phyloP scores from a whole-genome alignment of 2,888 invertebrate species.

The Priocnemis perturbator region DNA sequence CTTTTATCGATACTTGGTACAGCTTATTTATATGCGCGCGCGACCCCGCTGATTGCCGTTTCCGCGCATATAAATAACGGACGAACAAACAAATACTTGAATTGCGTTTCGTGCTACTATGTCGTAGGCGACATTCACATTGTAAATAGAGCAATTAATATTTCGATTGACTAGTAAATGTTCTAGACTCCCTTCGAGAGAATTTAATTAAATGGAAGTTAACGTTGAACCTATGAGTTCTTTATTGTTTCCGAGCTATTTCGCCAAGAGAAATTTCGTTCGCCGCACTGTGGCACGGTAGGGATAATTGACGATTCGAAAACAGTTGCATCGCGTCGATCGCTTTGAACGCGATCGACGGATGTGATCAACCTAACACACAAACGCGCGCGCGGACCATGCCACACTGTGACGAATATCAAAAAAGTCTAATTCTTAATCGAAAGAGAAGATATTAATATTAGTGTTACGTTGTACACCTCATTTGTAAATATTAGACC shows the following conservation, averaged over 20 bases:
- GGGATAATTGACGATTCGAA: conserved; percentile 10
- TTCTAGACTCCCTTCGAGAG: conserved; percentile 63
- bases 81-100: conserved; percentile 5
- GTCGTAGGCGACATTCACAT: conserved; percentile 65
- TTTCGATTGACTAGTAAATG: conserved; percentile 67
- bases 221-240: conserved; percentile 59
- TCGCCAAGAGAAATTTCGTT: conserved; percentile 49
- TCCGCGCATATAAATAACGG: conserved; percentile 9
- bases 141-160: conserved; percentile 71
- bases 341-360: too few species aligned
- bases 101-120: conserved; percentile 57
- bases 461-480: conserved; percentile 72
- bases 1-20: too few species aligned
- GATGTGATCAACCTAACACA: too few species aligned
- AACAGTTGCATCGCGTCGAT: too few species aligned
- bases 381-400: conserved; percentile 38
- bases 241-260: conserved; percentile 65
- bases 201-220: conserved; percentile 54
- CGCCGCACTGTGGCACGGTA: conserved; percentile 58
- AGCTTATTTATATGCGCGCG: conserved; percentile 29
- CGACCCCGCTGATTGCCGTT: conserved; percentile 26
- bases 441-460: conserved; percentile 42
- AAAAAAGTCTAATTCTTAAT: conserved; percentile 35
- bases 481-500: conserved; percentile 75
- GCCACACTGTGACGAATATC: conserved; percentile 58